These are phyloP conservation scores for Tenodera sinensis DNA, from an alignment of 2,888 invertebrate species.

Conservation along the genomic window DNA sequence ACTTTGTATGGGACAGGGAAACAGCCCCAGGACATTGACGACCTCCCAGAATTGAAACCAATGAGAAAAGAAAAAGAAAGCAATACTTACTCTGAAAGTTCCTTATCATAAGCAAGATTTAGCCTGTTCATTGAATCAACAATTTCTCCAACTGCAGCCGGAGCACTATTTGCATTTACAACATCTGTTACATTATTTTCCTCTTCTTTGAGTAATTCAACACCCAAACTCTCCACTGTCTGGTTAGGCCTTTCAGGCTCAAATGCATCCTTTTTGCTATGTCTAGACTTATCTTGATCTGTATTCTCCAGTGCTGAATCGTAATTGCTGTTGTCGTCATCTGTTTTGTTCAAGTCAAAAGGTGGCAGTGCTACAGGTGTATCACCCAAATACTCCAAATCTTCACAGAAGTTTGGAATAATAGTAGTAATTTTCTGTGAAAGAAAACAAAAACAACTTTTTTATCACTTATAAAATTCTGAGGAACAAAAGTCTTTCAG, in stretches of 20 bases:
- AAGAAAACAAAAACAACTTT: neutral
- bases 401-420: slow-evolving; percentile 61
- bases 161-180: slow-evolving; percentile 20
- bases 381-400: slow-evolving; percentile 36
- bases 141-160: slow-evolving; percentile 18
- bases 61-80: neutral
- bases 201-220: neutral
- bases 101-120: slow-evolving; percentile 16
- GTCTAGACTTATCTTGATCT: slow-evolving; percentile 16
- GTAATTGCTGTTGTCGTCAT: slow-evolving; percentile 22
- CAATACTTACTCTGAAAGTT: slow-evolving; percentile 4
- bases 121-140: slow-evolving; percentile 18
- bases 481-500: neutral
- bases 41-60: too few species aligned
- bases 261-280: slow-evolving; percentile 5
- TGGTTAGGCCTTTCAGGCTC: neutral
- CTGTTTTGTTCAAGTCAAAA: slow-evolving; percentile 16
- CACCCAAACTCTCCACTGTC: neutral
- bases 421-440: slow-evolving; percentile 52
- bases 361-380: neutral
- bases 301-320: slow-evolving; percentile 22
- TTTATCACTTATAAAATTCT: too few species aligned
- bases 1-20: too few species aligned
- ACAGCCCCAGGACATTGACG: too few species aligned
- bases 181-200: neutral